Conservation (phyloP, 2,888 invertebrate species). For the Scaptomyza cyrtandrae region DNA sequence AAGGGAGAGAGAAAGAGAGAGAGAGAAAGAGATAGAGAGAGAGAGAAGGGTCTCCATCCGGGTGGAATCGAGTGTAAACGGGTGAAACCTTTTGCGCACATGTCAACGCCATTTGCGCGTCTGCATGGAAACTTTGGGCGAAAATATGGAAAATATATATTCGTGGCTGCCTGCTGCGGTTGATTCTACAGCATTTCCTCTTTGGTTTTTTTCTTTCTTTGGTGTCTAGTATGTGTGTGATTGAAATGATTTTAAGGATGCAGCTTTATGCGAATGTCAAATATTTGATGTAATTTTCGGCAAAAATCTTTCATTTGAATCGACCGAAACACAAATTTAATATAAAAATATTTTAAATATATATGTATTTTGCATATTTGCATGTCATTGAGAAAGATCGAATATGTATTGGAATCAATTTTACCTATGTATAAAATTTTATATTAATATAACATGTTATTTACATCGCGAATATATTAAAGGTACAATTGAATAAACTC, state of each 20-base stretch:
- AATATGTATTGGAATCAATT: neutral
- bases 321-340: neutral
- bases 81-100: conserved; percentile 56
- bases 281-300: conserved; percentile 38
- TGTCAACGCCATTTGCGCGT: conserved; percentile 68
- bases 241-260: conserved; percentile 58
- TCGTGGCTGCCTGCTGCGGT: conserved; percentile 13
- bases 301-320: conserved; percentile 1
- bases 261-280: conserved; percentile 27
- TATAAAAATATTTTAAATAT: neutral
- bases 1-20: neutral
- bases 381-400: no score
- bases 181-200: conserved; percentile 5
- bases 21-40: neutral
- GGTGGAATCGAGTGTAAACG: conserved; percentile 14
- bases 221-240: conserved; percentile 31
- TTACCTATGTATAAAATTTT: neutral
- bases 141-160: conserved; percentile 43
- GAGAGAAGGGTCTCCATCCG: conserved; percentile 10
- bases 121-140: conserved; percentile 46
- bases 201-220: neutral
- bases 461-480: no score
- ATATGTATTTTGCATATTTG: neutral
- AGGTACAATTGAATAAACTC: no score
- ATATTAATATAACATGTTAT: no score